Evolutionary conservation across 2,888 invertebrate genomes (phyloP).

Genomic region (Acanthosepion pharaonis): DNA sequence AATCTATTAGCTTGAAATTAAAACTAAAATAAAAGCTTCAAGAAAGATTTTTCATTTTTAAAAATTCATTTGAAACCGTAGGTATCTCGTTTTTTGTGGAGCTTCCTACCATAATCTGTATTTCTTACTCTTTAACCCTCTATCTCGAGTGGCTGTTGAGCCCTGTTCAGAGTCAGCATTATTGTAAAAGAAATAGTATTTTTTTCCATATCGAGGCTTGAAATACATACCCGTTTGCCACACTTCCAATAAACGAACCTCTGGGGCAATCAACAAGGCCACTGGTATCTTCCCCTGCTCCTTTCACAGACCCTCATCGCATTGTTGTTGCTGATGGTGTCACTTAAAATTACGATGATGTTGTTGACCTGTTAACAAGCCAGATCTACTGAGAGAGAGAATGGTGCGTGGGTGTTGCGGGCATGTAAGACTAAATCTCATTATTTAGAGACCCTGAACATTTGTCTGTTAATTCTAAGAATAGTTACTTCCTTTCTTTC

Average conservation of each 20-base stretch:
- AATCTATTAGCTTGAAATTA: no score
- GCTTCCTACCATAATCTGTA: no score
- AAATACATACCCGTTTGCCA: background rate
- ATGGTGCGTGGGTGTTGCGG: background rate
- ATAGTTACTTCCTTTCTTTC: background rate
- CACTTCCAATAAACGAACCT: background rate
- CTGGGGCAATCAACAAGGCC: background rate
- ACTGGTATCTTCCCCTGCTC: background rate
- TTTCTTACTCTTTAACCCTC: no score
- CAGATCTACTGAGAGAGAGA: background rate
- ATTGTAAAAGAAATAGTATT: background rate
- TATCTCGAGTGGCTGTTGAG: no score
- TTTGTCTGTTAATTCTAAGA: background rate
- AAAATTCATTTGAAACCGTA: no score
- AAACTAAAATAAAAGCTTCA: no score
- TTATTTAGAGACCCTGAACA: background rate
- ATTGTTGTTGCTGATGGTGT: background rate
- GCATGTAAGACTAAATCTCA: background rate
- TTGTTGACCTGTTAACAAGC: constrained; percentile 33
- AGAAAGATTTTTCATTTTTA: no score
- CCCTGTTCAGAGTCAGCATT: no score
- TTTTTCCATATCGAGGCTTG: background rate
- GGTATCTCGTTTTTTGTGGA: no score
- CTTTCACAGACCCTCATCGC: background rate
- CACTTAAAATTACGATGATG: constrained; percentile 33